These are phyloP conservation scores for Bedellia somnulentella DNA, from an alignment of 2,888 invertebrate species.

Conservation along the genomic window DNA sequence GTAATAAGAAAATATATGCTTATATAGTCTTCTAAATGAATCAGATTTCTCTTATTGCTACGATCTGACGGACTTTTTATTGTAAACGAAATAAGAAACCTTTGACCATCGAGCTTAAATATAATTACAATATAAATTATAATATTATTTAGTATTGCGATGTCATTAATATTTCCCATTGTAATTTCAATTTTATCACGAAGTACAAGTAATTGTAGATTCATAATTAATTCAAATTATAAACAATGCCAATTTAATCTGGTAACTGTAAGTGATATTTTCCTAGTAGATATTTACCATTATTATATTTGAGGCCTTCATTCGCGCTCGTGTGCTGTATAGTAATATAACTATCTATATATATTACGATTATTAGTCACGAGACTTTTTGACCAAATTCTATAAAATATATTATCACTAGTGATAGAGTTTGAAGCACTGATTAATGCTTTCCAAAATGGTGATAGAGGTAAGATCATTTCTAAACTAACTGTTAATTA, in stretches of 20 bases:
- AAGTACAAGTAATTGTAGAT: too few species aligned
- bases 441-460: constrained; percentile 10
- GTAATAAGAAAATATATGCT: too few species aligned
- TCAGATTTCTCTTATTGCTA: too few species aligned
- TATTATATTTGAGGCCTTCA: constrained; percentile 50
- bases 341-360: constrained; percentile 15
- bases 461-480: constrained; percentile 1
- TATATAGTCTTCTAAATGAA: too few species aligned
- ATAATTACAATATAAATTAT: too few species aligned
- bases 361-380: constrained; percentile 1
- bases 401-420: constrained; percentile 34
- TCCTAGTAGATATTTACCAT: constrained; percentile 32
- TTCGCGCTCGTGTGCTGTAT: constrained; percentile 25
- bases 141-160: too few species aligned
- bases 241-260: background rate
- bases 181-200: too few species aligned
- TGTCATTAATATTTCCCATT: too few species aligned
- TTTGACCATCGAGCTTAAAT: too few species aligned
- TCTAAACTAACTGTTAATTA: background rate
- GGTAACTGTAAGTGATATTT: constrained; percentile 22
- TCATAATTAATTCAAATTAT: too few species aligned
- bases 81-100: too few species aligned
- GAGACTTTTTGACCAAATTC: constrained; percentile 40
- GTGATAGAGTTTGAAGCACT: constrained; percentile 23
- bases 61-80: too few species aligned